Evolutionary conservation across 2,888 invertebrate species (phyloP).

Genomic region (Agrilus cyanescens): DNA sequence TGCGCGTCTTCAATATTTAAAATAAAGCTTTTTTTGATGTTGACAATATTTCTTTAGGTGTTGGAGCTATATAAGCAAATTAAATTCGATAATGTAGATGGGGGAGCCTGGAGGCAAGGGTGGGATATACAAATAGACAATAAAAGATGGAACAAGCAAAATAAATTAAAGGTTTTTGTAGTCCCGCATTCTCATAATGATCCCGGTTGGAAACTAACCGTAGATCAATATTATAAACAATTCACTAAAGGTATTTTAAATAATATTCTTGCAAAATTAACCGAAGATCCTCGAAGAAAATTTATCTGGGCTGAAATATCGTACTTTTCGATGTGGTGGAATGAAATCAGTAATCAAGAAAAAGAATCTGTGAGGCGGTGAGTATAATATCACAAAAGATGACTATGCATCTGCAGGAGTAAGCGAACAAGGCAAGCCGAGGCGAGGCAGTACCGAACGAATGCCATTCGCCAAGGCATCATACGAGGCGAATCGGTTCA

Average conservation of each 20-base stretch:
- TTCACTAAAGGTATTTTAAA: conserved; percentile 86
- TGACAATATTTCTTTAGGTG: conserved; percentile 51
- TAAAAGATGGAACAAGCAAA: conserved; percentile 62
- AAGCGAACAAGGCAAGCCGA: no score
- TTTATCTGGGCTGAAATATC: conserved; percentile 99
- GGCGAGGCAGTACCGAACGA: no score
- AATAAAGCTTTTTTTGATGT: not conserved
- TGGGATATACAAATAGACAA: conserved; percentile 79
- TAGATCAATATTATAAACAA: conserved; percentile 82
- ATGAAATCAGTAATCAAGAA: conserved; percentile 50
- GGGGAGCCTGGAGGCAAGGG: conserved; percentile 97
- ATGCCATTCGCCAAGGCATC: no score
- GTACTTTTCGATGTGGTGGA: conserved; percentile 90
- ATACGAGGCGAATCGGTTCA: no score
- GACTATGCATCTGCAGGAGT: not conserved
- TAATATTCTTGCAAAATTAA: conserved; percentile 77
- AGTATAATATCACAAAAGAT: conserved; percentile 27
- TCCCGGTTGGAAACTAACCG: conserved; percentile 96
- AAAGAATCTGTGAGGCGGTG: conserved; percentile 46
- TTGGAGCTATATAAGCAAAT: conserved; percentile 75
- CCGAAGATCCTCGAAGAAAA: conserved; percentile 63
- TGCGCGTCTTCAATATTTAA: not conserved
- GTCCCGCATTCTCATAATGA: conserved; percentile 98
- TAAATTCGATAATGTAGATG: conserved; percentile 87
- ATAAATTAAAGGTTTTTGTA: conserved; percentile 82